Percentiles rank a stretch among this genome's conserved stretches.
Conservation (phyloP, 2,797 vertebrate species). For the Cirrhinus molitorella region DNA sequence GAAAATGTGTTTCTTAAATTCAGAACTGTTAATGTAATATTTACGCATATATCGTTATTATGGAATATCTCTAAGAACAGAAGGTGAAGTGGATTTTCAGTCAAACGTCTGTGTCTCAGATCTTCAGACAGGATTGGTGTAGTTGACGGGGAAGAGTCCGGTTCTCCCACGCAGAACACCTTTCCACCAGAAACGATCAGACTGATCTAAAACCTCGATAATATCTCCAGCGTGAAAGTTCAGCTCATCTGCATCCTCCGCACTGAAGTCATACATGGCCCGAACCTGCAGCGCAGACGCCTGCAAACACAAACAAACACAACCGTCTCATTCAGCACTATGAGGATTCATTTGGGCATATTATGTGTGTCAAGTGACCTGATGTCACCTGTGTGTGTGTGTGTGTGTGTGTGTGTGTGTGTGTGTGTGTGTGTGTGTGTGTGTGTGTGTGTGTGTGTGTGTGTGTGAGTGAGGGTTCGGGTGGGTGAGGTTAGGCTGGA, state of each 20-base stretch:
- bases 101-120: background rate
- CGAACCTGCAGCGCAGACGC: constrained; percentile 71
- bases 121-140: constrained; percentile 77
- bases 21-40: background rate
- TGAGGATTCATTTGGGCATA: background rate
- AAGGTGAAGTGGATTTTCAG: background rate
- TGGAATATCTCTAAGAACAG: background rate
- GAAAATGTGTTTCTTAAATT: background rate
- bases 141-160: constrained; percentile 90
- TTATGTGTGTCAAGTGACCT: too few relatives aligned
- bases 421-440: too few relatives aligned
- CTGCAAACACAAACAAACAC: constrained; percentile 6
- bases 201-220: constrained; percentile 83
- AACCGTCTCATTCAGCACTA: background rate
- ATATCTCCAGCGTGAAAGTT: constrained; percentile 82
- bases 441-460: constrained; percentile 9
- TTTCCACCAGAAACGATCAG: constrained; percentile 86
- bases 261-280: constrained; percentile 84
- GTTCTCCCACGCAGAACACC: constrained; percentile 79
- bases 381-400: background rate
- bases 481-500: background rate
- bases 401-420: too few relatives aligned
- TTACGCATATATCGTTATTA: background rate
- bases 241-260: constrained; percentile 84
- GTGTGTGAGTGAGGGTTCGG: constrained; percentile 41